phyloP scores from a whole-genome alignment of 2,888 invertebrate species.

The Sinohyriopsis cumingii region DNA sequence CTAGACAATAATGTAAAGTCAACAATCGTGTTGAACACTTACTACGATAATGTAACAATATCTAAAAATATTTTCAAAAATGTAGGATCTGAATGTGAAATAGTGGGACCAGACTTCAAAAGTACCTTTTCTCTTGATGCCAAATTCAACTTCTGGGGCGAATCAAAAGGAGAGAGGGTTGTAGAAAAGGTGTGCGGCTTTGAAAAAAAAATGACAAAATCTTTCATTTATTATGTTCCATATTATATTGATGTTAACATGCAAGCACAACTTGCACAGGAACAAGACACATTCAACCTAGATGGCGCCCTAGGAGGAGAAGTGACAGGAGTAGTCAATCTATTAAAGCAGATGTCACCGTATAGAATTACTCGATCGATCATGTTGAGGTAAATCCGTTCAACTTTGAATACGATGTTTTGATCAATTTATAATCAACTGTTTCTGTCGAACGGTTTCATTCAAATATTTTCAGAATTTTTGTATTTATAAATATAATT shows the following conservation, averaged over 20 bases:
- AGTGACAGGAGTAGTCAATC: background rate
- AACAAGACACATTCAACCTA: background rate
- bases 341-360: background rate
- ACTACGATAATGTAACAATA: conserved; percentile 2
- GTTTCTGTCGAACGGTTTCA: too few relatives aligned
- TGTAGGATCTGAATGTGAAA: conserved; percentile 1
- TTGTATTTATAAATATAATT: too few relatives aligned
- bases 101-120: background rate
- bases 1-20: background rate
- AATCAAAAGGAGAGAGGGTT: background rate
- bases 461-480: too few relatives aligned
- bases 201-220: conserved; percentile 21
- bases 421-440: too few relatives aligned
- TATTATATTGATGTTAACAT: conserved; percentile 7
- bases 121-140: conserved; percentile 7
- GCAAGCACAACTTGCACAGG: background rate
- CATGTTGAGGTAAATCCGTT: background rate
- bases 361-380: conserved; percentile 6
- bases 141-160: conserved; percentile 19
- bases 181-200: conserved; percentile 21
- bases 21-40: background rate
- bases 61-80: conserved; percentile 5
- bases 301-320: conserved; percentile 5
- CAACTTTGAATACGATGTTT: too few relatives aligned
- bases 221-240: conserved; percentile 15